phyloP scores from a whole-genome alignment of 2,888 invertebrate genomes.

The Agrilus cyanescens region DNA sequence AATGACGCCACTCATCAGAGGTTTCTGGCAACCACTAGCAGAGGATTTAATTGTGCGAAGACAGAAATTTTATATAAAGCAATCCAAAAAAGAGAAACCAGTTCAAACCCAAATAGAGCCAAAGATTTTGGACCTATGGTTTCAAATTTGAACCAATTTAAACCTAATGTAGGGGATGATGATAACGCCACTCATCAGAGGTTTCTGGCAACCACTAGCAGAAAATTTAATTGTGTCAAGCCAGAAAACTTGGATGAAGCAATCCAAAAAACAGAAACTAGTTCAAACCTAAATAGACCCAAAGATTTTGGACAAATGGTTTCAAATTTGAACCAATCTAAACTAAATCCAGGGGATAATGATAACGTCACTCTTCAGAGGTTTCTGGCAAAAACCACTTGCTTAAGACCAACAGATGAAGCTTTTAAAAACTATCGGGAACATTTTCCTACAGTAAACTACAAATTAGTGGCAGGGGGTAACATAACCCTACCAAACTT shows the following conservation, averaged over 20 bases:
- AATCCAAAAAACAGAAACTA: constrained; percentile 8
- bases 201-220: no score
- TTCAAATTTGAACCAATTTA: no score
- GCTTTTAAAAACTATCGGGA: constrained; percentile 29
- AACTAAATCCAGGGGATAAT: no score
- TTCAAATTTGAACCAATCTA: no score
- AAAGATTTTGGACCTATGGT: no score
- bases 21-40: no score
- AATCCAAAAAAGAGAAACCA: background rate
- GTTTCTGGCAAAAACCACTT: background rate
- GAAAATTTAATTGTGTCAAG: no score
- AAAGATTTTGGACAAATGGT: constrained; percentile 3
- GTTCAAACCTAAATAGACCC: background rate
- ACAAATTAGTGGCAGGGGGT: constrained; percentile 11
- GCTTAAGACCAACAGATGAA: constrained; percentile 19
- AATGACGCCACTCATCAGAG: no score
- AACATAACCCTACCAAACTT: constrained; percentile 23
- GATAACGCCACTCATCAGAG: no score
- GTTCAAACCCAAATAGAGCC: constrained; percentile 8
- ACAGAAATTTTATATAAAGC: background rate
- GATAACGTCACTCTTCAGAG: no score
- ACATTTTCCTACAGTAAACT: constrained; percentile 24
- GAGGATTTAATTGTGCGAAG: no score
- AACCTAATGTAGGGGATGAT: no score
- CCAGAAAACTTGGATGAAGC: background rate